A percentile compares a stretch with the other conserved stretches of the same genome.
Evolutionary conservation across 1,140 invertebrate genomes (phyloP).

Genomic region (Thrips palmi): DNA sequence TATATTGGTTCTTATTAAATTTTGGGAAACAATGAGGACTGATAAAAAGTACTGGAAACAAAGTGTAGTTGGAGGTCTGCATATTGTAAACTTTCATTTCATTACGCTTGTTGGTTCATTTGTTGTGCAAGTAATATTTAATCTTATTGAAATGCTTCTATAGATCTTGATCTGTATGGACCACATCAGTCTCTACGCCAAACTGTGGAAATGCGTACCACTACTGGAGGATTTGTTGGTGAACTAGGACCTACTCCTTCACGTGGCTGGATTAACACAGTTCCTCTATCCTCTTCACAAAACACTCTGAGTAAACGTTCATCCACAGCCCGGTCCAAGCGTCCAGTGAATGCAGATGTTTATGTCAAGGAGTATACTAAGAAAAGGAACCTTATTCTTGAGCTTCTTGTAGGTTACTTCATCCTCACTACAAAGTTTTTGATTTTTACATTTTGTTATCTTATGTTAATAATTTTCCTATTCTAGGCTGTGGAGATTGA

Average conservation of each 20-base stretch:
- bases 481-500: constrained; percentile 77
- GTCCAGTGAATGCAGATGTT: constrained; percentile 43
- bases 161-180: too few species aligned
- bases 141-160: too few species aligned
- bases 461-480: constrained; percentile 7
- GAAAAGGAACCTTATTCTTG: constrained; percentile 86
- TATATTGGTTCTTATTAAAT: constrained; percentile 74
- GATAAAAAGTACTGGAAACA: constrained; percentile 93
- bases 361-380: constrained; percentile 89
- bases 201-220: constrained; percentile 26
- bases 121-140: constrained; percentile 17
- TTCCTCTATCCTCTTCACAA: constrained; percentile 46
- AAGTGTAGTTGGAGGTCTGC: constrained; percentile 37
- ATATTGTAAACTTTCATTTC: constrained; percentile 8
- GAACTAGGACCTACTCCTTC: constrained; percentile 4
- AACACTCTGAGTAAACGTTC: constrained; percentile 63
- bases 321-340: constrained; percentile 40
- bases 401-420: constrained; percentile 43
- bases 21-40: constrained; percentile 90
- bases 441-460: constrained; percentile 1
- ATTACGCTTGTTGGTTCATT: constrained; percentile 18
- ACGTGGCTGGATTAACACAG: constrained; percentile 74
- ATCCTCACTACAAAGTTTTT: constrained; percentile 3
- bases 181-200: too few species aligned
- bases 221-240: constrained; percentile 18